These are phyloP conservation scores for Menura novaehollandiae DNA, from an alignment of 2,113 vertebrate genomes.

Conservation along the genomic window DNA sequence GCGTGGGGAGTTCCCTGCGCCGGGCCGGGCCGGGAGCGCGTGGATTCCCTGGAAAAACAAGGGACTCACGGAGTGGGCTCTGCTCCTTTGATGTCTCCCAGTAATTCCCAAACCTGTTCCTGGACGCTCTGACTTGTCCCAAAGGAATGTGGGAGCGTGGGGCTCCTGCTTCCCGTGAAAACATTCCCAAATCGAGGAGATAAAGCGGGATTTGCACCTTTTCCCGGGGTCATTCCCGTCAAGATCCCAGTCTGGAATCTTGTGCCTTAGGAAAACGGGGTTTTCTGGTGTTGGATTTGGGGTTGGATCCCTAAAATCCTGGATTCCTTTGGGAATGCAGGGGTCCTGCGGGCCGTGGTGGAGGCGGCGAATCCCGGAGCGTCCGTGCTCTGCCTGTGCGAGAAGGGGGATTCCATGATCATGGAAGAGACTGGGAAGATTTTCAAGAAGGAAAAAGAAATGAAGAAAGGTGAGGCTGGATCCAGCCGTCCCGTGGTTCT, in stretches of 20 bases:
- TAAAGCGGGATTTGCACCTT: accelerated
- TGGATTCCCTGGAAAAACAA: not conserved
- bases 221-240: accelerated
- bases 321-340: constrained; percentile 47
- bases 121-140: not conserved
- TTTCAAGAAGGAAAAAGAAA: constrained; percentile 98
- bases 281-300: not conserved
- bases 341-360: constrained; percentile 83
- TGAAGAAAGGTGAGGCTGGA: constrained; percentile 88
- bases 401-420: constrained; percentile 91
- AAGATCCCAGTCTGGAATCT: accelerated
- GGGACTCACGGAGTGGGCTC: accelerated
- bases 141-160: not conserved
- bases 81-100: not conserved
- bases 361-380: constrained; percentile 81
- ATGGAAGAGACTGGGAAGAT: constrained; percentile 92
- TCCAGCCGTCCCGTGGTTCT: not conserved
- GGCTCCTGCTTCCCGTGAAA: not conserved
- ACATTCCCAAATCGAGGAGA: accelerated
- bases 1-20: not conserved
- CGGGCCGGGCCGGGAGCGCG: not conserved
- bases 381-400: constrained; percentile 87
- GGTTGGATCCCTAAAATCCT: not conserved
- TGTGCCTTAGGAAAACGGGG: accelerated
- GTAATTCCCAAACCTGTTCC: not conserved